Percentiles rank a stretch among this genome's conserved stretches.
Conservation (phyloP, 2,113 vertebrate genomes). For the Eleginops maclovinus region DNA sequence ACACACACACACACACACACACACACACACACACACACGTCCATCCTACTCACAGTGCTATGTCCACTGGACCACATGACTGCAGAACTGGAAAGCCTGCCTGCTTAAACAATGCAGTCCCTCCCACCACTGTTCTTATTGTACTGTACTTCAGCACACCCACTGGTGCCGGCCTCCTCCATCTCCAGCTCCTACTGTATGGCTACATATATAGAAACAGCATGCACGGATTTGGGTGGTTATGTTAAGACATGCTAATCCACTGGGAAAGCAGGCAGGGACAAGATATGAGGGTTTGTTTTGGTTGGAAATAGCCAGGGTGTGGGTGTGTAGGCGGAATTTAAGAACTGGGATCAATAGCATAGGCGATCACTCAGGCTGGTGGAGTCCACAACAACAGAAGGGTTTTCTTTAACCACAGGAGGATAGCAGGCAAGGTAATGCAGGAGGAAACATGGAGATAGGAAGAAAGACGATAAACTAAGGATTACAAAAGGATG, state of each 20-base stretch:
- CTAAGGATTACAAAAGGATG: neutral
- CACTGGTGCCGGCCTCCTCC: slow-evolving; percentile 40
- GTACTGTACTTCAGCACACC: slow-evolving; percentile 51
- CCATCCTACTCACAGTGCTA: slow-evolving; percentile 41
- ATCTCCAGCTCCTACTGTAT: slow-evolving; percentile 31
- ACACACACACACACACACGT: neutral
- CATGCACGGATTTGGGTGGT: neutral
- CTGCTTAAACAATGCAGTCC: slow-evolving; percentile 41
- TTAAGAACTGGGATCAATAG: slow-evolving; percentile 58
- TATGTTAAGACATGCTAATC: slow-evolving; percentile 48
- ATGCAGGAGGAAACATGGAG: neutral
- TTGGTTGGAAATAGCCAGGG: slow-evolving; percentile 38
- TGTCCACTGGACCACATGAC: slow-evolving; percentile 44
- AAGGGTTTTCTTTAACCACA: slow-evolving; percentile 3
- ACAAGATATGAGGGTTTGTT: slow-evolving; percentile 35
- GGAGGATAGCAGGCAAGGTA: neutral
- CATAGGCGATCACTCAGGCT: slow-evolving; percentile 43
- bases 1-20: too few species aligned
- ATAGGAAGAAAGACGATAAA: neutral
- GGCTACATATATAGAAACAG: slow-evolving; percentile 16
- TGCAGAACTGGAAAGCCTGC: slow-evolving; percentile 29
- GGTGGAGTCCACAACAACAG: slow-evolving; percentile 37
- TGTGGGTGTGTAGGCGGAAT: slow-evolving; percentile 44
- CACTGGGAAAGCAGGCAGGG: neutral
- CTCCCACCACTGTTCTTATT: slow-evolving; percentile 56